Base-by-base conservation (phyloP, 1,140 invertebrate genomes). In the Drosophila parvula region DNA sequence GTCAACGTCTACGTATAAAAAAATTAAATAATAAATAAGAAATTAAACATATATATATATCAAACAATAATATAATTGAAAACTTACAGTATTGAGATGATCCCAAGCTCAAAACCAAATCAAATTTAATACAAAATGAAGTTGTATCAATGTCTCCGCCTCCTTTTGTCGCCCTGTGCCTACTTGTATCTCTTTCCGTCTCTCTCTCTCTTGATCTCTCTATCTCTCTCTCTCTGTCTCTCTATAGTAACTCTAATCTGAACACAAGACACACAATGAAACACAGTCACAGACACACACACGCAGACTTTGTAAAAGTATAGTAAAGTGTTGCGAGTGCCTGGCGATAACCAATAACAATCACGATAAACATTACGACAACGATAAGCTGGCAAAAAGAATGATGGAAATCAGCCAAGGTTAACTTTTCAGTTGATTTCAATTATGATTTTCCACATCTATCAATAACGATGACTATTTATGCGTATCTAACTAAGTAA, bases 391-490 rank as follows among this genome's bases (percentile, higher is more conserved):
- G 44, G 61, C 43, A 36, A 75, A 44, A 44, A 68, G 50, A 41
- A 9, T 32, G 30, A 64, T 43, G 5, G 28, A 50, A 48, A 59
- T 74, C 82, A 85, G 70, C 78, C 56, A 74, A 70, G 73, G 62
- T 80, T 80, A 75, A 60, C 22, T 84, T 89, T 88, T 88, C 51
- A 81, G 82, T 89, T 89, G 70, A 84, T 89, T 89, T 89, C 60
- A 89, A 84, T 84, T 89, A 78, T 90, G 74, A 90, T 89, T 89
- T 88, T 90, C 74, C 79, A 90, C 86, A 91, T 90, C 82, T 91
- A 91, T 91, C 90, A 91, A 91, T 91, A 91, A 91, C 90, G 90
- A 91, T 91, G 90, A 91, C 90, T 91, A 91, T 91, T 91, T 91
- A 82, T 85, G 78, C 77, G 77, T 79, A 83, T 83, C 41, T 65